Evolutionary conservation across 2,113 vertebrate genomes (phyloP).

Genomic region (Cyanoramphus novaezelandiae): DNA sequence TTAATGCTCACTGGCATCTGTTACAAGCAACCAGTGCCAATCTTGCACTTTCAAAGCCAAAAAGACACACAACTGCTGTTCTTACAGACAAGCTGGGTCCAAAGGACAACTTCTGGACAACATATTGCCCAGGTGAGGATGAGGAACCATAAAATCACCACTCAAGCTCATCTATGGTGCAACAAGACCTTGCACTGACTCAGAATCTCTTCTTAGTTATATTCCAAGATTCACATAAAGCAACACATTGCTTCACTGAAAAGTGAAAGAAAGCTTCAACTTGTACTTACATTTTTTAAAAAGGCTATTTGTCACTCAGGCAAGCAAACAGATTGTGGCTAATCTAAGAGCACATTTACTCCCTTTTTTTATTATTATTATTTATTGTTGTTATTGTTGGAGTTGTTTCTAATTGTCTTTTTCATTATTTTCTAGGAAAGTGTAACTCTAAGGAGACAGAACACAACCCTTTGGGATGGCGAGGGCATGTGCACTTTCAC

Average conservation of each 20-base stretch:
- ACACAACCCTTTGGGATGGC: not conserved
- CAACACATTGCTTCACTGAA: not conserved
- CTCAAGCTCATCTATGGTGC: not conserved
- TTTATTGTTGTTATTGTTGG: not conserved
- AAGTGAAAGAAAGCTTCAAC: not conserved
- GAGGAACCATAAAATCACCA: not conserved
- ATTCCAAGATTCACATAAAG: not conserved
- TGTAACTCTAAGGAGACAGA: slow-evolving; percentile 8
- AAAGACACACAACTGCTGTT: not conserved
- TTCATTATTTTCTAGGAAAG: not conserved
- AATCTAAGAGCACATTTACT: not conserved
- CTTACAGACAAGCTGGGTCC: not conserved
- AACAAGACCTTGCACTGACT: not conserved
- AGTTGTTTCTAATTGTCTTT: not conserved
- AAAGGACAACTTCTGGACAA: not conserved
- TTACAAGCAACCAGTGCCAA: not conserved
- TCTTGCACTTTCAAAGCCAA: not conserved
- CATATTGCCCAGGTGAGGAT: not conserved
- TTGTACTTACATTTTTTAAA: not conserved
- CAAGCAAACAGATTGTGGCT: not conserved
- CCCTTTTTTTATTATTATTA: not conserved
- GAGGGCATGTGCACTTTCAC: not conserved
- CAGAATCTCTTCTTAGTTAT: not conserved
- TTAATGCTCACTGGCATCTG: too few relatives aligned
- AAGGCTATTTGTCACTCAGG: not conserved